Base-by-base conservation (phyloP, 2,888 invertebrate genomes). In the Spodoptera littoralis region DNA sequence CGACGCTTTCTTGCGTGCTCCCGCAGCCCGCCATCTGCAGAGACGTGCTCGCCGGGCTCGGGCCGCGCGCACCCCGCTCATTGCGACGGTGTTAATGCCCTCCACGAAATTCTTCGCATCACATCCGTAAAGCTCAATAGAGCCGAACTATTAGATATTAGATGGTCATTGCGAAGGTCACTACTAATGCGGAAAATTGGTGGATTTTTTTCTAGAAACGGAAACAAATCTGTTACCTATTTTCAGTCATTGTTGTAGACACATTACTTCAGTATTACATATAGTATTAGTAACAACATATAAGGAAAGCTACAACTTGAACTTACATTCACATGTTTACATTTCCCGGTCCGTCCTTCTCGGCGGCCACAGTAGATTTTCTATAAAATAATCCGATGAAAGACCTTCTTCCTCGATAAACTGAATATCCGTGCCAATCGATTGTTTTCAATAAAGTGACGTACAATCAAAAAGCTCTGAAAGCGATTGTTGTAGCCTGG, bases 21-120 rank as follows among this genome's bases (percentile, higher is more conserved):
- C 88, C 91, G 90, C 90, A 89, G 82, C 86, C 84, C 84, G 88
- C 88, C 90, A 91, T 91, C 93, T 90, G 93, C 92, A 93, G 90
- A 91, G 90, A 86, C 84, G 88, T 83, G 83, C 80, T 81, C 68
- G 73, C 70, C 74, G 66, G 65, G 76, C 64, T 76, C 69, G 73
- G 73, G 70, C 70, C 77, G 76, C 77, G 70, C 73, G 76, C 77
- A 74, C 64, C 77, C 70, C 79, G 81, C 76, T 81, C 83, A 84
- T 81, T 85, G 84, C 84, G 84, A 75, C 83, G 84, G 83, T 85
- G 86, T 84, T 84, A 86, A 86, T 86, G 84, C 84, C 85, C 87
- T 85, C 71, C 71, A 64, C 61, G 63, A 79, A 74, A 76, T 69
- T 78, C 73, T 74, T 79, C 68, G 54, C 66, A 66, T 75, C 65